Conservation (phyloP, 2,113 vertebrate genomes). For the Tetrax tetrax region DNA sequence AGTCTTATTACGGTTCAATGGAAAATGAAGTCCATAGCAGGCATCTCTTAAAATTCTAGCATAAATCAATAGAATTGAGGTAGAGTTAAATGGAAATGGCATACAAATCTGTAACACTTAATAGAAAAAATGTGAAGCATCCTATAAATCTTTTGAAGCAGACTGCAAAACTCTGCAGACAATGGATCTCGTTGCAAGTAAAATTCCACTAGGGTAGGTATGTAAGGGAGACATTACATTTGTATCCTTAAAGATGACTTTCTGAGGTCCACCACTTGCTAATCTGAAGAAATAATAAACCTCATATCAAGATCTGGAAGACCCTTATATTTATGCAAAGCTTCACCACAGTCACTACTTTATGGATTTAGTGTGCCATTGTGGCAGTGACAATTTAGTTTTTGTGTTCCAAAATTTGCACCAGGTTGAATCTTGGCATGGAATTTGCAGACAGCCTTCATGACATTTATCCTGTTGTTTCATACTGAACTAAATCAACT, state of each 20-base stretch:
- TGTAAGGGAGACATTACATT: background rate
- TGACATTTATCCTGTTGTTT: background rate
- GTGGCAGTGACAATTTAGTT: background rate
- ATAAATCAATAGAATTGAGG: background rate
- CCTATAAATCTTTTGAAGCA: background rate
- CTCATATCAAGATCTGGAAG: background rate
- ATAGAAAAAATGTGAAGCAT: background rate
- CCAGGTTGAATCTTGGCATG: background rate
- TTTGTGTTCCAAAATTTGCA: background rate
- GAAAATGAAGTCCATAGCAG: background rate
- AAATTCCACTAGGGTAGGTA: background rate
- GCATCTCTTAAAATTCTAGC: background rate
- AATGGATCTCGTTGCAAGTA: background rate
- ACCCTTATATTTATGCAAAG: background rate
- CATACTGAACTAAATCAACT: background rate
- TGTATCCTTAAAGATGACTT: background rate
- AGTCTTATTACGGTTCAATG: background rate
- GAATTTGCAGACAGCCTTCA: background rate
- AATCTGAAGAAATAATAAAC: background rate
- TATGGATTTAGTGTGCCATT: background rate
- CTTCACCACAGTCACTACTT: background rate
- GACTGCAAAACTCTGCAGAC: background rate
- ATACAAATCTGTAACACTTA: background rate
- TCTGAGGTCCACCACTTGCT: background rate
- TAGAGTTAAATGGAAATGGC: background rate